Evolutionary conservation across 2,113 vertebrate species (phyloP), one percentile per base, ranked within the genome.

Genomic region (Malurus melanocephalus): DNA sequence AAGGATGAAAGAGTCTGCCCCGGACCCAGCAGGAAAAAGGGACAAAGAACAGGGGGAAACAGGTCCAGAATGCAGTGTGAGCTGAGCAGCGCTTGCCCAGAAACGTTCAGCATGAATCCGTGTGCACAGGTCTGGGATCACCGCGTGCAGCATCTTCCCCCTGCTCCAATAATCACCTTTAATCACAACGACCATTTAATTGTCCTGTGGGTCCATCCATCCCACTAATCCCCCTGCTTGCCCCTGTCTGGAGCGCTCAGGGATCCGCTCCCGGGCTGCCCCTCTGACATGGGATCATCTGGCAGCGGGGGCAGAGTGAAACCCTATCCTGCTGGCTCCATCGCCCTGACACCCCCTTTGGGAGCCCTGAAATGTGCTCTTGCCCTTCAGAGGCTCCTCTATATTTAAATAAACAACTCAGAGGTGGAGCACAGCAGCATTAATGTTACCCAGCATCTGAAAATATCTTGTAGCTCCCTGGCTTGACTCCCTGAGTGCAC

Each of bases 81-180:
- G 20, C 28, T 56, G 62, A 52, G 21, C 35, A 53, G 35, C 10
- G 4, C 46, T 42, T 2, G 2, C 48, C 52, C 16, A 28, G 33
- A 51, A 57, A 48, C 0, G 4, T 19, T 40, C n/a, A 21, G 8
- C 9, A 6, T 4, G 6, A 38, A 45, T 73, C 45, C 10, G 3
- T 1, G 2, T 2, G 10, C 2, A 1, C 16, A 57, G 30, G 1
- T 61, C 78, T 59, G 9, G 3, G 30, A 23, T 14, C 12, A 0
- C 7, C 26, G 28, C 4, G 16, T 0, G 0, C 35, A 55, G 38
- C 51, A 59, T 20, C 42, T 82, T 92, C 42, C 52, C 30, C 22
- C 24, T 42, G 22, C 55, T 40, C 4, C 55, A 48, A 20, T 10
- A 68, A 27, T 4, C 48, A 21, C 15, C 6, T 33, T 2, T 75